phyloP scores from a whole-genome alignment of 2,113 vertebrate species.

The Urocynchramus pylzowi region DNA sequence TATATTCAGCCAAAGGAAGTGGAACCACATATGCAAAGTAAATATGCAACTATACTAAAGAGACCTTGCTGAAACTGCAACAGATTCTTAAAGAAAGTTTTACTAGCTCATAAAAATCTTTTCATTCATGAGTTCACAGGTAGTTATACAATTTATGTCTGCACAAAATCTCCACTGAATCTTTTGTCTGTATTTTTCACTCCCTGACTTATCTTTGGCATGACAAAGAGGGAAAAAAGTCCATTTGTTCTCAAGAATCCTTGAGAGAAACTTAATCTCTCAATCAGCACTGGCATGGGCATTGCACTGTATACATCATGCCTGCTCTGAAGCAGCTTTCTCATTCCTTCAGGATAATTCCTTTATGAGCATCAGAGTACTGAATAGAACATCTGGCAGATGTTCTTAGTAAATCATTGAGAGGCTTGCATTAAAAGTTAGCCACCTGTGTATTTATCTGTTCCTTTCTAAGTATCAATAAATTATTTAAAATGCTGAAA shows the following conservation, averaged over 20 bases:
- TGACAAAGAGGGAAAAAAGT: not conserved
- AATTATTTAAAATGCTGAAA: constrained; percentile 53
- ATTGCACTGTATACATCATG: not conserved
- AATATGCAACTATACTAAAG: not conserved
- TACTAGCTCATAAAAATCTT: not conserved
- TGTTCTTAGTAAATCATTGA: constrained; percentile 67
- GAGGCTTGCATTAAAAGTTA: constrained; percentile 25
- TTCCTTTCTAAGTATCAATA: constrained; percentile 40
- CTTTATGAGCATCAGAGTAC: not conserved
- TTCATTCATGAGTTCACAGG: not conserved
- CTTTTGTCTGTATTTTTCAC: not conserved
- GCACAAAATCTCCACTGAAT: not conserved
- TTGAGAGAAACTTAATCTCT: constrained; percentile 23
- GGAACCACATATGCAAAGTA: not conserved
- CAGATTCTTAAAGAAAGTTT: not conserved
- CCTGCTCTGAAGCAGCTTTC: not conserved
- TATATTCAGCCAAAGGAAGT: not conserved
- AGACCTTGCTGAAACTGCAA: not conserved
- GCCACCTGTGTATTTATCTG: constrained; percentile 50
- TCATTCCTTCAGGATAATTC: not conserved
- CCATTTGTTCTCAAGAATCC: not conserved
- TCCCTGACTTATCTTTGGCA: not conserved
- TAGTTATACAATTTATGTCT: not conserved
- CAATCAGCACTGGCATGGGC: not conserved
- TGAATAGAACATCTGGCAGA: constrained; percentile 40